Percentiles rank a stretch among this genome's conserved stretches.
Conservation (phyloP, 2,888 invertebrate genomes). For the Acronicta leporina region DNA sequence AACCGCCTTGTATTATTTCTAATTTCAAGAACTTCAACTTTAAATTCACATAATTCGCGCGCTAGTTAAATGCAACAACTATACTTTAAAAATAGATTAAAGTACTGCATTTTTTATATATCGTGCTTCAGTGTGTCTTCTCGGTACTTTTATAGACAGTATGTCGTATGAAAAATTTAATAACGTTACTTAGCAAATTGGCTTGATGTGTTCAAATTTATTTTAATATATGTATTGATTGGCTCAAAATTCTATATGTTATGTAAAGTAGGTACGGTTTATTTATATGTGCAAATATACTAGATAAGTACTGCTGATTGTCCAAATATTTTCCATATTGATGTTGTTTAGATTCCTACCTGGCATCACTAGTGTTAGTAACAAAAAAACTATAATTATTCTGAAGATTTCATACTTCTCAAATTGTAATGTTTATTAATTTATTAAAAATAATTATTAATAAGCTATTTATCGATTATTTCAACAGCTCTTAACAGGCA, state of each 20-base stretch:
- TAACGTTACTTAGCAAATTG: constrained; percentile 43
- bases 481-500: too few relatives aligned
- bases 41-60: not conserved
- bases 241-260: constrained; percentile 47
- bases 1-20: not conserved
- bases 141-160: constrained; percentile 3
- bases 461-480: too few relatives aligned
- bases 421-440: not conserved
- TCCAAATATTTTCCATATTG: constrained; percentile 36
- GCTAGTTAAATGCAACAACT: not conserved
- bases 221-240: constrained; percentile 45
- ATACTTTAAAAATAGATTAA: not conserved
- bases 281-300: constrained; percentile 49
- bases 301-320: constrained; percentile 38
- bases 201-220: constrained; percentile 51
- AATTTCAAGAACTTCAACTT: not conserved
- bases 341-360: constrained; percentile 44
- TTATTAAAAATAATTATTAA: not conserved
- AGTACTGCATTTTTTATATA: not conserved
- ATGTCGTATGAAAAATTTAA: constrained; percentile 16
- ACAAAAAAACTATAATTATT: not conserved
- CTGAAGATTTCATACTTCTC: not conserved
- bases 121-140: constrained; percentile 26
- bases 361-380: constrained; percentile 32
- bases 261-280: constrained; percentile 35